Evolutionary conservation across 2,888 invertebrate species (phyloP).

Genomic region (Metellina segmentata): DNA sequence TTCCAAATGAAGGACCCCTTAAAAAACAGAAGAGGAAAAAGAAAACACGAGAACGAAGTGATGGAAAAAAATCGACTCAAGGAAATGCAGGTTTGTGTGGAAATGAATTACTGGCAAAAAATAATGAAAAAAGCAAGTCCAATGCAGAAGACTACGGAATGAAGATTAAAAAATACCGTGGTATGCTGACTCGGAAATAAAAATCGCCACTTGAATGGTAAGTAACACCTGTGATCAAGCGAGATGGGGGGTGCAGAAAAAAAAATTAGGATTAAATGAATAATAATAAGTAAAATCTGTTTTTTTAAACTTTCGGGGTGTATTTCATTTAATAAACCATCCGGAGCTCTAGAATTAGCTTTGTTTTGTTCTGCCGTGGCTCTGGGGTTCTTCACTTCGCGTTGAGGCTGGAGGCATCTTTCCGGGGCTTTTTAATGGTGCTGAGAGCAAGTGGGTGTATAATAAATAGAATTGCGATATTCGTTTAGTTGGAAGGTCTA

Average conservation of each 20-base stretch:
- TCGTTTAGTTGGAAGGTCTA: too few relatives aligned
- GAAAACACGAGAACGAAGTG: background rate
- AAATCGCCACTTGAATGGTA: constrained; percentile 8
- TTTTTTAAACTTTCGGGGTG: constrained; percentile 28
- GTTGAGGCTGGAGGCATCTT: background rate
- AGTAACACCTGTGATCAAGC: constrained; percentile 58
- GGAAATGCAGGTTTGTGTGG: too few relatives aligned
- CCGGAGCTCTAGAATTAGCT: background rate
- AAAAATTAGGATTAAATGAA: constrained; percentile 6
- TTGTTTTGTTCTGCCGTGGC: background rate
- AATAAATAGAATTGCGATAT: too few relatives aligned
- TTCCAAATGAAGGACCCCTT: constrained; percentile 40
- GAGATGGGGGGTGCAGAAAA: constrained; percentile 14
- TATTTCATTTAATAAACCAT: constrained; percentile 56
- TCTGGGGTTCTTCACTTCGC: background rate
- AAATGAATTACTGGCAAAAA: too few relatives aligned
- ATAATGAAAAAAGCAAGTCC: too few relatives aligned
- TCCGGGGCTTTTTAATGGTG: background rate
- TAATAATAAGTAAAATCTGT: constrained; percentile 26
- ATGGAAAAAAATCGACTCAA: background rate
- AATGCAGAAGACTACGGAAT: too few relatives aligned
- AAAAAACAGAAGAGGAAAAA: constrained; percentile 20
- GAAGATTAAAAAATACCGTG: too few relatives aligned
- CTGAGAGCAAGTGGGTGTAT: too few relatives aligned
- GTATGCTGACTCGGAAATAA: constrained; percentile 10